These are phyloP conservation scores for Aurelia coerulea DNA, from an alignment of 30 jellyfish, hydroid and myxozoan genomes.

Conservation along the genomic window DNA sequence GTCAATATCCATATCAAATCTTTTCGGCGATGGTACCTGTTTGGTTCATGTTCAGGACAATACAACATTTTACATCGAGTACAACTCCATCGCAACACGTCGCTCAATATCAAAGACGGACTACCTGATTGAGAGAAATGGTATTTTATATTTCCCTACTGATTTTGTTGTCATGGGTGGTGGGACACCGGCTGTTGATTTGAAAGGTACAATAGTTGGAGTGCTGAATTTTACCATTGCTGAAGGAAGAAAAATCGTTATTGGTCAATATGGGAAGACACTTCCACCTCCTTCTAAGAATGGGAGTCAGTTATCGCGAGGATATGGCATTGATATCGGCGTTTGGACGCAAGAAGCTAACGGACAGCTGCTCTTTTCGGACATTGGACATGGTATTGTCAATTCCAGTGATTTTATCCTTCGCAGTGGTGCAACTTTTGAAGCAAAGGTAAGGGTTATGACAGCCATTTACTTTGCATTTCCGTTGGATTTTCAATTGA, in stretches of 20 bases:
- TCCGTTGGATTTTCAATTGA: no score
- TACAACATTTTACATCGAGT: constrained; percentile 58
- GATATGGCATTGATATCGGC: constrained; percentile 42
- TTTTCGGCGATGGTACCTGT: constrained; percentile 43
- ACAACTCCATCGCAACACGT: constrained; percentile 46
- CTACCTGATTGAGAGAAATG: constrained; percentile 30
- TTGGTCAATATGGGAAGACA: constrained; percentile 36
- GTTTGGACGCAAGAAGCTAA: constrained; percentile 60
- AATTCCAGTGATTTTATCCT: constrained; percentile 43
- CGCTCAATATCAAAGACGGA: constrained; percentile 44
- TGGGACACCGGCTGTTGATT: constrained; percentile 27
- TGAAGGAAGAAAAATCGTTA: constrained; percentile 19
- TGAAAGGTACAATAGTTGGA: constrained; percentile 43
- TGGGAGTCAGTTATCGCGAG: not conserved
- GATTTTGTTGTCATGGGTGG: constrained; percentile 48
- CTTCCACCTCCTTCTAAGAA: constrained; percentile 49
- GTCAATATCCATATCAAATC: constrained; percentile 46
- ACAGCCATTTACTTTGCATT: no score
- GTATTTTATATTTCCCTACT: constrained; percentile 37
- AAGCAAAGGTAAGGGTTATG: constrained; percentile 27
- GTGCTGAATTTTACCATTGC: constrained; percentile 64
- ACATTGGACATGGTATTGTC: constrained; percentile 21
- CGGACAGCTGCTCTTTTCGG: constrained; percentile 25
- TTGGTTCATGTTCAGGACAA: constrained; percentile 36
- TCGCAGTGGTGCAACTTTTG: constrained; percentile 33